Evolutionary conservation across 92 coral and sea anemone genomes (phyloP), one percentile per base, ranked within the genome.

Genomic region (Siderastrea radians): DNA sequence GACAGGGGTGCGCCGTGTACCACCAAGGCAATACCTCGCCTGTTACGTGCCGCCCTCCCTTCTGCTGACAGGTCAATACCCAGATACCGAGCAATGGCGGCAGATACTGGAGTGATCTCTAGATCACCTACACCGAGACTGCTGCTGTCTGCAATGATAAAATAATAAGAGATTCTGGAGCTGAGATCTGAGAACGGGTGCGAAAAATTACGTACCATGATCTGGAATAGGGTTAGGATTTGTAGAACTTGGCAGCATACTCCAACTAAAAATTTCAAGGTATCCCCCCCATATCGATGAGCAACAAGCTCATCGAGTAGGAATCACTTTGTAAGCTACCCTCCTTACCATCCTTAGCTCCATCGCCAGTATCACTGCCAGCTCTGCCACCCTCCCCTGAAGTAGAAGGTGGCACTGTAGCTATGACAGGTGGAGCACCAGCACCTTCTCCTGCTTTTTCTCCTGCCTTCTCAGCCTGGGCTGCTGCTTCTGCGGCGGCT

Each of bases 91-190:
- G 99, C 99, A 73, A 97, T 97, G 58, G 99, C 98, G 1, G 99
- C 99, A 17, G 99, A 97, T 43, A 97, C 99, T 3, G 99, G 98
- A n/a, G 99, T 97, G 73, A 97, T 97, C 88, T 97, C 99, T 71
- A 97, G 93, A 81, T 97, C 99, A 69, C 99, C 99, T 1, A 97
- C 99, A 64, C 96, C 99, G 38, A 93, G 90, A 53, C 95, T 89
- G 51, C 95, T 95, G 45, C 90, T 92, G 5, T 93, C 94, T 86
- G 79, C 49, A 84, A 63, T 9, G 50, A 70, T 49, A 49, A 60
- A 9, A 60, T 60, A 17, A 46, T 26, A 67, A 17, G n/a, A 13
- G 45, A 11, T 57, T 79, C n/a, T 60, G 52, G 5, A 26, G 12
- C 26, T n/a, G n/a, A n/a, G n/a, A n/a, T n/a, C n/a, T n/a, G n/a